These are phyloP conservation scores for Gallinago solitaria DNA, from an alignment of 2,797 vertebrate species.

Conservation along the genomic window DNA sequence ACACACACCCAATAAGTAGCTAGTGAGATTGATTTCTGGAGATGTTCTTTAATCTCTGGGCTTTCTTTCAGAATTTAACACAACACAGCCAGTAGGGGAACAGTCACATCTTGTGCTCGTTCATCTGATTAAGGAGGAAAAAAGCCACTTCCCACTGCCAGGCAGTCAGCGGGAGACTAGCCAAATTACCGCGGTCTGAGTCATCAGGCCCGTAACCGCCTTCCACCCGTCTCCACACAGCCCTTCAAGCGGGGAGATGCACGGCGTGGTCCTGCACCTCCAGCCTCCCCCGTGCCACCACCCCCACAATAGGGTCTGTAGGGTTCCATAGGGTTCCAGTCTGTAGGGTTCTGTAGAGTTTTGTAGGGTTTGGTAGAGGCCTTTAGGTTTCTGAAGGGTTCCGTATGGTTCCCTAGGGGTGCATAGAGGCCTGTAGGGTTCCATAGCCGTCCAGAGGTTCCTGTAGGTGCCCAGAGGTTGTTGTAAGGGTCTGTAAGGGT, in stretches of 20 bases:
- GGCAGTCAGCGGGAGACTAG: fast-evolving
- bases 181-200: not conserved
- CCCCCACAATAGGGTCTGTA: not conserved
- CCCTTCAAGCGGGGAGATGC: too few relatives aligned
- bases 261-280: fast-evolving
- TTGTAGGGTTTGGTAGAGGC: too few relatives aligned
- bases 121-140: slow-evolving; percentile 15
- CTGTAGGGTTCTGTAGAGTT: too few relatives aligned
- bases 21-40: not conserved
- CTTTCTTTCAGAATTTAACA: not conserved
- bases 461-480: too few relatives aligned
- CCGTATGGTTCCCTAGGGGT: too few relatives aligned
- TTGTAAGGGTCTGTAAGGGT: too few relatives aligned
- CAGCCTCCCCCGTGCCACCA: fast-evolving
- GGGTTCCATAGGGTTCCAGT: too few relatives aligned
- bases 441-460: too few relatives aligned
- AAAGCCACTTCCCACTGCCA: not conserved
- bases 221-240: not conserved
- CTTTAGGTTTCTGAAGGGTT: too few relatives aligned
- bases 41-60: not conserved
- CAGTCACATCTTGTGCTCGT: not conserved
- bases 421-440: too few relatives aligned
- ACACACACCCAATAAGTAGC: not conserved
- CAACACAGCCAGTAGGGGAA: not conserved
- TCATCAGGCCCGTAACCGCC: not conserved